Evolutionary conservation across 1,140 invertebrate genomes (phyloP).

Genomic region (Hypsibius dujardini): DNA sequence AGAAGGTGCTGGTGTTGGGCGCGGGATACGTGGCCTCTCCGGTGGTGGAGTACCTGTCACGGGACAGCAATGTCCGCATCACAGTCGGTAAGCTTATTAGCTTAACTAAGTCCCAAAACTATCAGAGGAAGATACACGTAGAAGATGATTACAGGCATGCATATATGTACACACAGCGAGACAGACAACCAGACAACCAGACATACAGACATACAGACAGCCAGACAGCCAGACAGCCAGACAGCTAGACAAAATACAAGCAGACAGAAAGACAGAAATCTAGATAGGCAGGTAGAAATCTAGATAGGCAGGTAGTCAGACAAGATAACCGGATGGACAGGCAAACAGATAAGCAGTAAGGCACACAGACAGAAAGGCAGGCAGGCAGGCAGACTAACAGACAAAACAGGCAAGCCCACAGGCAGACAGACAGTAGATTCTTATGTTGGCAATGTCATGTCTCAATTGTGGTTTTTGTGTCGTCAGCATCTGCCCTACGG

Average conservation of each 20-base stretch:
- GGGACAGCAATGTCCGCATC: conserved; percentile 56
- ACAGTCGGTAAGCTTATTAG: conserved; percentile 47
- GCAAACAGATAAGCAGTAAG: too few relatives aligned
- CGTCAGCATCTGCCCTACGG: conserved; percentile 59
- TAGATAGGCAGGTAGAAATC: background rate
- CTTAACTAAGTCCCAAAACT: background rate
- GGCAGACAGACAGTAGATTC: background rate
- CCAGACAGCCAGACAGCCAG: too few relatives aligned
- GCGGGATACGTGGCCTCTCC: conserved; percentile 85
- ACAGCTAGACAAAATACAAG: background rate
- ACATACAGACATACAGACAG: too few relatives aligned
- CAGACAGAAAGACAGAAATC: background rate
- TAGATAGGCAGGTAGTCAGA: background rate
- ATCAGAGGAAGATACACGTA: too few relatives aligned
- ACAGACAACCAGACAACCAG: too few relatives aligned
- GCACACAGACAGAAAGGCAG: too few relatives aligned
- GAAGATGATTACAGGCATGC: too few relatives aligned
- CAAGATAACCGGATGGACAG: too few relatives aligned
- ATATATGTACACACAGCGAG: too few relatives aligned
- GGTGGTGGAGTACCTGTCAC: conserved; percentile 73
- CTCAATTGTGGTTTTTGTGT: background rate
- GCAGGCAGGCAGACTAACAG: too few relatives aligned
- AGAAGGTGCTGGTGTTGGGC: conserved; percentile 66
- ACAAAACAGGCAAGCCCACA: too few relatives aligned
- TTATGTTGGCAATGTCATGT: background rate